phyloP scores from a whole-genome alignment of 1,140 invertebrate genomes.

The Formica selysi region DNA sequence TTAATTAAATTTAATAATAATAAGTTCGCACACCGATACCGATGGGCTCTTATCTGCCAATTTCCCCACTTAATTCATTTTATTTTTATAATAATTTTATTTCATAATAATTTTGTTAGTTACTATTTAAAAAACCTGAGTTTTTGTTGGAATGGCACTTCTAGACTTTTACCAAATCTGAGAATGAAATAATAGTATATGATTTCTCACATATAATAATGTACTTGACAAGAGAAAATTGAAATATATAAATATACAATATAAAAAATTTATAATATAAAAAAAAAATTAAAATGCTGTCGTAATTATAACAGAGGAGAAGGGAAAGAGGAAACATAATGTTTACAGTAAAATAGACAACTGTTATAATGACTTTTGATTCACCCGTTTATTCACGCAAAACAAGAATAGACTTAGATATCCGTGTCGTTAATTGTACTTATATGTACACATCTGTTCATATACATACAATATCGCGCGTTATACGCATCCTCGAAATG shows the following conservation, averaged over 20 bases:
- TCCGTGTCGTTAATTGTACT: slow-evolving; percentile 72
- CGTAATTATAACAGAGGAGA: not conserved
- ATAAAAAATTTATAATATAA: slow-evolving; percentile 28
- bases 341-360: slow-evolving; percentile 50
- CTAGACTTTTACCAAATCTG: no score
- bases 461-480: slow-evolving; percentile 69
- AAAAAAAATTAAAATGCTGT: slow-evolving; percentile 3
- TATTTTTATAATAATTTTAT: no score
- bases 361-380: slow-evolving; percentile 74
- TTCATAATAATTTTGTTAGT: no score
- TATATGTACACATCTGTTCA: slow-evolving; percentile 72
- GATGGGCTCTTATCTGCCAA: no score
- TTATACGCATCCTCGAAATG: slow-evolving; percentile 60
- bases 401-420: slow-evolving; percentile 82
- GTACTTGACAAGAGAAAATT: not conserved
- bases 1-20: no score
- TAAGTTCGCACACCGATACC: no score
- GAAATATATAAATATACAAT: slow-evolving; percentile 55
- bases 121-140: no score
- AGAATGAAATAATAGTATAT: no score
- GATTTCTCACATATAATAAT: no score
- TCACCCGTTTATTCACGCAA: slow-evolving; percentile 83
- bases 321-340: not conserved
- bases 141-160: no score
- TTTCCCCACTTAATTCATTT: no score